These are phyloP conservation scores for Chionoecetes opilio DNA, from an alignment of 1,140 invertebrate genomes.

Conservation along the genomic window DNA sequence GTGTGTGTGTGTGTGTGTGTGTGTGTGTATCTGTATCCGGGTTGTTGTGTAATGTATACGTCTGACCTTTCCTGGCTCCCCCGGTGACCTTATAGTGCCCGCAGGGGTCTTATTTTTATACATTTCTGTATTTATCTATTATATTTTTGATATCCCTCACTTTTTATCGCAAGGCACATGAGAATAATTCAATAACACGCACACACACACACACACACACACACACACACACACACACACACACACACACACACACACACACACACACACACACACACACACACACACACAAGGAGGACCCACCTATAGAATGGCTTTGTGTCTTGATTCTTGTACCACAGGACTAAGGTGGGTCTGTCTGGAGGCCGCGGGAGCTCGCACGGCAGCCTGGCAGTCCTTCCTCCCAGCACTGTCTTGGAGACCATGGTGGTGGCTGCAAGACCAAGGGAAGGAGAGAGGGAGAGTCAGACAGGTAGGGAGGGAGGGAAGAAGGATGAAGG, in stretches of 20 bases:
- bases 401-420: slow-evolving; percentile 35
- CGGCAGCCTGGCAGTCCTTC: slow-evolving; percentile 53
- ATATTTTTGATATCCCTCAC: background rate
- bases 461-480: background rate
- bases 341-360: slow-evolving; percentile 58
- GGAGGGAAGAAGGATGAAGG: background rate
- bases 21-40: too few species aligned
- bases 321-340: slow-evolving; percentile 57
- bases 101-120: too few species aligned
- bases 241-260: slow-evolving; percentile 4
- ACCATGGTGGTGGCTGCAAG: slow-evolving; percentile 59
- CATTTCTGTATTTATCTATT: too few species aligned
- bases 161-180: background rate
- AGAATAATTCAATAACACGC: background rate
- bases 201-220: background rate
- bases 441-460: background rate
- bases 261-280: background rate
- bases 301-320: slow-evolving; percentile 69
- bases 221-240: slow-evolving; percentile 2
- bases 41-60: background rate
- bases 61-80: background rate
- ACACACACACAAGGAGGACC: background rate
- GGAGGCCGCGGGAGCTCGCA: slow-evolving; percentile 55
- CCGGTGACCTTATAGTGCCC: too few species aligned
- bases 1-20: too few species aligned